phyloP scores from a whole-genome alignment of 1,140 invertebrate genomes.

The Mylabris phalerata region DNA sequence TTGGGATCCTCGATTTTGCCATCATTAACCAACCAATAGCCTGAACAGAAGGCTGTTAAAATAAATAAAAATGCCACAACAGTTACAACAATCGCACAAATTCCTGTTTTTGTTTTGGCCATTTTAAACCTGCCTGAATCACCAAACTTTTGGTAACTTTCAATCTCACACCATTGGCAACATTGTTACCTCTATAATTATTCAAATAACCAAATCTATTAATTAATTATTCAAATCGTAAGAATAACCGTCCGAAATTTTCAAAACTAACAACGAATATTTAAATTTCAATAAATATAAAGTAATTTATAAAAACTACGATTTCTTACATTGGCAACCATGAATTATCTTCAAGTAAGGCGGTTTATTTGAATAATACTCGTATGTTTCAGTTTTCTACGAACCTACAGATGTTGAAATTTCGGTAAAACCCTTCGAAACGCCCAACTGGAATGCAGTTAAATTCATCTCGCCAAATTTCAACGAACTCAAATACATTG shows the following conservation, averaged over 20 bases:
- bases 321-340: not conserved
- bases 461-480: constrained; percentile 66
- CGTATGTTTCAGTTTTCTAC: constrained; percentile 53
- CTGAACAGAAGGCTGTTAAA: constrained; percentile 82
- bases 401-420: constrained; percentile 61
- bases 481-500: constrained; percentile 56
- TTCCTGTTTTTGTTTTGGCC: constrained; percentile 61
- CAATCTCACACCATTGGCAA: too few relatives aligned
- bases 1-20: constrained; percentile 69
- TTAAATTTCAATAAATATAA: not conserved
- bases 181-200: too few relatives aligned
- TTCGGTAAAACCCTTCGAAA: constrained; percentile 51
- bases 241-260: not conserved
- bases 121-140: constrained; percentile 29
- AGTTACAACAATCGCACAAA: constrained; percentile 61
- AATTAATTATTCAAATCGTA: not conserved
- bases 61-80: constrained; percentile 65
- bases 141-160: too few relatives aligned
- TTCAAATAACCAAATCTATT: not conserved
- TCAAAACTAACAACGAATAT: not conserved
- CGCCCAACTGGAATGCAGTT: constrained; percentile 43
- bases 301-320: not conserved
- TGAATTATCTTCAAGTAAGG: not conserved
- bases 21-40: constrained; percentile 88
- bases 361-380: constrained; percentile 7